Conservation (phyloP, 2,797 vertebrate genomes). For the Champsocephalus gunnari region DNA sequence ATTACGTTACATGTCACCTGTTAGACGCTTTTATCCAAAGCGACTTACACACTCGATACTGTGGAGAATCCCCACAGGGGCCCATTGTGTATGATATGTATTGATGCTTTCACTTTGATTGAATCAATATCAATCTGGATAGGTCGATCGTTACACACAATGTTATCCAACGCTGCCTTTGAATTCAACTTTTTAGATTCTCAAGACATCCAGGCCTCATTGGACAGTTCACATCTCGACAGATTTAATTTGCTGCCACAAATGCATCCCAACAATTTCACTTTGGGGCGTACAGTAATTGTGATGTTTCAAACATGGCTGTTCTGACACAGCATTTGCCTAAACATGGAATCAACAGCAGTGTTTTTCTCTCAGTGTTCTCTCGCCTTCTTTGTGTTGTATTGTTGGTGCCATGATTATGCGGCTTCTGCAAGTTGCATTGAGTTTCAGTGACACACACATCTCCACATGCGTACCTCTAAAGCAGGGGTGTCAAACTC, state of each 20-base stretch:
- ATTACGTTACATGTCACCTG: no score
- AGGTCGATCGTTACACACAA: no score
- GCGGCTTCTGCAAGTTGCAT: neutral
- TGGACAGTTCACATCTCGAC: neutral
- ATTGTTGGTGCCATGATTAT: no score
- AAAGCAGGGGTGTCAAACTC: neutral
- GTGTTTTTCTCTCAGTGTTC: neutral
- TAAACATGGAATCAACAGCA: rapidly evolving
- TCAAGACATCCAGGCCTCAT: neutral
- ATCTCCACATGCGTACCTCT: neutral
- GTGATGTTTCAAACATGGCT: neutral
- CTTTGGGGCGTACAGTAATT: neutral
- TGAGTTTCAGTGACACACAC: neutral
- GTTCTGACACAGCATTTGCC: neutral
- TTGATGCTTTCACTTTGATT: no score
- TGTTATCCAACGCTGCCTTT: neutral
- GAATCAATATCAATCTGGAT: no score
- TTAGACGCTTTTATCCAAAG: no score
- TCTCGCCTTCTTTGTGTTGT: no score
- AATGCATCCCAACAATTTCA: neutral
- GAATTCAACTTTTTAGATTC: neutral
- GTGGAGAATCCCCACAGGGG: no score
- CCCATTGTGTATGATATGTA: no score
- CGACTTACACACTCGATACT: no score
- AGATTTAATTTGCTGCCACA: neutral